Percentiles rank a stretch among this genome's conserved stretches.
Evolutionary conservation across 2,113 vertebrate genomes (phyloP).

Genomic region (Jacana jacana): DNA sequence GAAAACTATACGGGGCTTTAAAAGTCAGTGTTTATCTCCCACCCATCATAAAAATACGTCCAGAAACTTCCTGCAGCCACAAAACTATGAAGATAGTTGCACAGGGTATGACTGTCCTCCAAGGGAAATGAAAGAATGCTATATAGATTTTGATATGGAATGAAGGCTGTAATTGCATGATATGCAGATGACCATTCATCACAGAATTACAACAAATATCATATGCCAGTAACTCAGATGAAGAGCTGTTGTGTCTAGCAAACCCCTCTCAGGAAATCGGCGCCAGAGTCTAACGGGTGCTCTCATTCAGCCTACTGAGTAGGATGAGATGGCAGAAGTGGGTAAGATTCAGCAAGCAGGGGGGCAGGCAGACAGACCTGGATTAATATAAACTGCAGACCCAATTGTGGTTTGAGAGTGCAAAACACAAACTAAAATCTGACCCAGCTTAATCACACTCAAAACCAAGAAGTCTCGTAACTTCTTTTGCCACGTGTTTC

Average conservation of each 20-base stretch:
- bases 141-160: not conserved
- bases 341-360: slow-evolving; percentile 24
- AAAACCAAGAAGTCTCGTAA: slow-evolving; percentile 5
- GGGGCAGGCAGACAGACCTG: slow-evolving; percentile 27
- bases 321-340: slow-evolving; percentile 36
- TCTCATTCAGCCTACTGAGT: slow-evolving; percentile 30
- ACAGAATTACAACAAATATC: slow-evolving; percentile 60
- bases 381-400: slow-evolving; percentile 26
- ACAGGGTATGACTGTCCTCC: slow-evolving; percentile 9
- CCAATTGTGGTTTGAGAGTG: slow-evolving; percentile 9
- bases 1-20: slow-evolving; percentile 36
- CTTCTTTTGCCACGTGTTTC: not conserved
- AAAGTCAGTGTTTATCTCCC: slow-evolving; percentile 15
- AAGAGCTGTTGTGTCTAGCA: not conserved
- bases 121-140: slow-evolving; percentile 11
- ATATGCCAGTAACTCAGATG: not conserved
- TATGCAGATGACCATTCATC: slow-evolving; percentile 34
- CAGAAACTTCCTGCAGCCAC: slow-evolving; percentile 11
- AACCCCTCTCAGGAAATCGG: slow-evolving; percentile 59
- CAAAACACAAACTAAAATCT: slow-evolving; percentile 27
- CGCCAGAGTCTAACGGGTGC: slow-evolving; percentile 45
- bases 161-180: slow-evolving; percentile 21
- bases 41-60: not conserved
- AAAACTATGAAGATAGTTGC: not conserved
- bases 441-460: slow-evolving; percentile 13